phyloP scores from a whole-genome alignment of 2,797 vertebrate species.

The Lithobates pipiens region DNA sequence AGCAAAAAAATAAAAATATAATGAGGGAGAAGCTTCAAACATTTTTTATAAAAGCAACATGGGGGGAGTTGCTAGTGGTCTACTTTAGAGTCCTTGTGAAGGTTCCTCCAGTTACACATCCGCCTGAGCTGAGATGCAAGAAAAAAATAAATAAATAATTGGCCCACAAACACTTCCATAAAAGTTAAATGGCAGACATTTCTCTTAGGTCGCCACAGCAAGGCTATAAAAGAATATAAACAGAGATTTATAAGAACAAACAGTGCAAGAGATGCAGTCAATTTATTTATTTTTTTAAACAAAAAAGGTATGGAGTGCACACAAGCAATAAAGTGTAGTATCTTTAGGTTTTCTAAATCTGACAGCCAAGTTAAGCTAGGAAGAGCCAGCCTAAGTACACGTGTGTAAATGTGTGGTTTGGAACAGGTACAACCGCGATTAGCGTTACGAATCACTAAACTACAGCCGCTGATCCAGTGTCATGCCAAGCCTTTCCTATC shows the following conservation, averaged over 20 bases:
- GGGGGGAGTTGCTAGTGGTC: no score
- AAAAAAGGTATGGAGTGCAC: neutral
- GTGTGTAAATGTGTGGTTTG: conserved; percentile 53
- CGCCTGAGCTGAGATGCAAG: neutral
- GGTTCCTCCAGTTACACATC: neutral
- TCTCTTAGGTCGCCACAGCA: neutral
- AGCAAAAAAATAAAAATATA: no score
- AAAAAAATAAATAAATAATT: neutral
- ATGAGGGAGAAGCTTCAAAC: no score
- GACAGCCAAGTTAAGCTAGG: conserved; percentile 5
- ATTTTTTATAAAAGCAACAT: no score
- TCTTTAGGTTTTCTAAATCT: conserved; percentile 1
- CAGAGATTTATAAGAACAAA: neutral
- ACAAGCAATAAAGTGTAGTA: neutral
- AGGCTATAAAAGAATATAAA: neutral
- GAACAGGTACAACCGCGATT: conserved; percentile 45
- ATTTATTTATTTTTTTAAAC: no score
- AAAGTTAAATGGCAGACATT: neutral
- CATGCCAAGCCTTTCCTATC: conserved; percentile 12
- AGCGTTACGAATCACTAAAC: conserved; percentile 28
- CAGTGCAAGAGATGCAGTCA: neutral
- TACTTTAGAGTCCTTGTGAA: no score
- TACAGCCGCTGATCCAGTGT: conserved; percentile 11
- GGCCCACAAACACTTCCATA: neutral
- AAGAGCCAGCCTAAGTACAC: conserved; percentile 5